phyloP scores from a whole-genome alignment of 2,797 vertebrate species.

The Busarellus nigricollis region DNA sequence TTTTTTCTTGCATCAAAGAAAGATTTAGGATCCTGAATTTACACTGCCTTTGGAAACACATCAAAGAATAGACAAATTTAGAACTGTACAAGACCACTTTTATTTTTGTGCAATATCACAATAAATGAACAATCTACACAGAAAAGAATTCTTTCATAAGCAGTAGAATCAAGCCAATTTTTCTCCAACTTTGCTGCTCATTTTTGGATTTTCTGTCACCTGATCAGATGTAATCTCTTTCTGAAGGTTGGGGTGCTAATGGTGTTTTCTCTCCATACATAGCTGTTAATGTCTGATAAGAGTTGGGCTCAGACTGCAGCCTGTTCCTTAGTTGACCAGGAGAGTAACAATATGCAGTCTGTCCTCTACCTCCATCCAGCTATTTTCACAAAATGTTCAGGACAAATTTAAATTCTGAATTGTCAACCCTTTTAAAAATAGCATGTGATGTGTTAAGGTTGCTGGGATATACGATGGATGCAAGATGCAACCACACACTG shows the following conservation, averaged over 20 bases:
- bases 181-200: background rate
- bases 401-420: no score
- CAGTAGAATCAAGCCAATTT: background rate
- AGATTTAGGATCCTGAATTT: background rate
- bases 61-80: background rate
- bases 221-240: background rate
- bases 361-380: background rate
- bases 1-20: background rate
- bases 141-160: background rate
- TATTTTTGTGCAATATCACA: background rate
- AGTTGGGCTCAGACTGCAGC: background rate
- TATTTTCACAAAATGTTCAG: background rate
- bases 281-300: background rate
- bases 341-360: fast-evolving
- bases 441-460: fast-evolving
- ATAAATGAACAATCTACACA: background rate
- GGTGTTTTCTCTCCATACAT: background rate
- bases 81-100: background rate
- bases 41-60: background rate
- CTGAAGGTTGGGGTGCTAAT: background rate
- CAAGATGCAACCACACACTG: background rate
- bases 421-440: background rate
- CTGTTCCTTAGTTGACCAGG: background rate
- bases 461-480: background rate
- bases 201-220: background rate